Conservation (phyloP, 2,113 vertebrate genomes). For the Vanacampus margaritifer region DNA sequence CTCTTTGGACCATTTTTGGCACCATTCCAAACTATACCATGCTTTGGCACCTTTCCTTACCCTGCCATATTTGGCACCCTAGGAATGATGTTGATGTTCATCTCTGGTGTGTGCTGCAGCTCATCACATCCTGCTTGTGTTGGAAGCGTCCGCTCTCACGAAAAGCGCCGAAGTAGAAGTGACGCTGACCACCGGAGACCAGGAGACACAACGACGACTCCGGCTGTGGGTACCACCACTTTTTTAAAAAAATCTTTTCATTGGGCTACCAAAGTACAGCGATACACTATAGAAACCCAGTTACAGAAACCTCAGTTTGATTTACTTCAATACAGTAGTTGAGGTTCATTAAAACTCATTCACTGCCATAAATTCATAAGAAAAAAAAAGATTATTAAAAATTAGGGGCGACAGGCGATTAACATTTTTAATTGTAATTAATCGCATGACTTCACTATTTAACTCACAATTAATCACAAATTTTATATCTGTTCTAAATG, state of each 20-base stretch:
- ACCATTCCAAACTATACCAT: background rate
- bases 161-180: constrained; percentile 66
- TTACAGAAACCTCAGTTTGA: background rate
- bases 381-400: too few species aligned
- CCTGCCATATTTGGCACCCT: background rate
- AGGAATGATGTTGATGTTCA: background rate
- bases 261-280: too few species aligned
- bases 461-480: too few species aligned
- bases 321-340: background rate
- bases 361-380: too few species aligned
- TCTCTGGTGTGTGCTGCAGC: constrained; percentile 37
- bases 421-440: too few species aligned
- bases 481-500: too few species aligned
- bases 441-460: too few species aligned
- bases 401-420: too few species aligned
- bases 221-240: constrained; percentile 59
- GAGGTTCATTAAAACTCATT: too few species aligned
- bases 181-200: constrained; percentile 46
- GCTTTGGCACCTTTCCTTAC: too few species aligned
- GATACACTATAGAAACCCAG: too few species aligned
- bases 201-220: constrained; percentile 44
- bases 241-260: background rate
- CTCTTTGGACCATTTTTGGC: too few species aligned
- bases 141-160: constrained; percentile 57
- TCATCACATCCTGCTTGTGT: constrained; percentile 70